These are phyloP conservation scores for Palythoa caribaeorum DNA, from an alignment of 92 coral and sea anemone genomes.

Conservation along the genomic window DNA sequence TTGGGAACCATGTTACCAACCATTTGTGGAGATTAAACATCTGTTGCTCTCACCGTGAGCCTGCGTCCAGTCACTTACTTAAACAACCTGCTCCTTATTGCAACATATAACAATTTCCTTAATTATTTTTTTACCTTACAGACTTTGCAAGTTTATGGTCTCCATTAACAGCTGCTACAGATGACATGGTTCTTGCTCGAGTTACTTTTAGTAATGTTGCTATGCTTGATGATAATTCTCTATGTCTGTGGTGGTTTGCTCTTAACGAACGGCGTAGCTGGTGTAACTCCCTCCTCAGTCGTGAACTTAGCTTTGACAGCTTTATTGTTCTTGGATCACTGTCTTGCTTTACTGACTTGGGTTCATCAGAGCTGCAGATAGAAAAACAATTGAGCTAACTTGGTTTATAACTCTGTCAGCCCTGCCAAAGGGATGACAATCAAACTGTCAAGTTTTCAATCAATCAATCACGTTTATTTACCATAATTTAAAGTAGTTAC, in stretches of 20 bases:
- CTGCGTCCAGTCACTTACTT: no score
- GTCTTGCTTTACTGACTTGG: slow-evolving; percentile 32
- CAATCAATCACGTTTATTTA: no score
- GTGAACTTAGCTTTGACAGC: slow-evolving; percentile 82
- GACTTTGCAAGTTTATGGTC: slow-evolving; percentile 33
- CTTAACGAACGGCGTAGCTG: slow-evolving; percentile 85
- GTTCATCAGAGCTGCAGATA: slow-evolving; percentile 16
- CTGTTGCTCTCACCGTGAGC: no score
- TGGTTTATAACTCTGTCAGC: neutral
- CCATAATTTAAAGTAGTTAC: no score
- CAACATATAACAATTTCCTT: no score
- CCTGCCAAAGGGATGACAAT: no score
- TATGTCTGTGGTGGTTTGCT: slow-evolving; percentile 72
- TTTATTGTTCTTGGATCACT: slow-evolving; percentile 80
- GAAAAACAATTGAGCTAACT: neutral
- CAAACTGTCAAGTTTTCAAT: no score
- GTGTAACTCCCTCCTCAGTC: slow-evolving; percentile 84
- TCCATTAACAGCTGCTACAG: slow-evolving; percentile 78
- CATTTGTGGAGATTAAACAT: no score
- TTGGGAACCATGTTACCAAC: no score
- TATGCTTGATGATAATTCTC: slow-evolving; percentile 73
- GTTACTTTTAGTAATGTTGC: slow-evolving; percentile 82
- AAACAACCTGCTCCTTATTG: no score
- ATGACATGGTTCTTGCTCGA: slow-evolving; percentile 78
- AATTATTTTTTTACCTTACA: neutral